Base-by-base conservation (phyloP, 1,140 invertebrate species). In the Teleogryllus occipitalis region DNA sequence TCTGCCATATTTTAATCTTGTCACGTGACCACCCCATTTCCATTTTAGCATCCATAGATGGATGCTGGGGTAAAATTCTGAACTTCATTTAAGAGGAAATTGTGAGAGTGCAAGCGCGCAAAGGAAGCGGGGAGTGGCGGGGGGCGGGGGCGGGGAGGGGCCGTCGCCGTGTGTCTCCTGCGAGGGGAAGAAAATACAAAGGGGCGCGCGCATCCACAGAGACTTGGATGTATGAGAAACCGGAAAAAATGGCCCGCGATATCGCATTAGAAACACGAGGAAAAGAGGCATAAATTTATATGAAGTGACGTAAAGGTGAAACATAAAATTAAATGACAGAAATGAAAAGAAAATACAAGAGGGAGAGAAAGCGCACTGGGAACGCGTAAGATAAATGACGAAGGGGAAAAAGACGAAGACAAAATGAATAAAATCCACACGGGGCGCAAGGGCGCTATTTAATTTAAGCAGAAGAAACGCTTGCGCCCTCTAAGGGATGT, bases 251-350 rank as follows among this genome's bases (percentile, higher is more conserved):
- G 54, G 54, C 10, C 54, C 54, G 18, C 54, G 54, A 10, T 18
- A 65, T 65, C 54, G 10, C 7, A 65, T 65, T 65, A 65, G 18
- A 65, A 18, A 18, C 10, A 10, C 10, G 7, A 65, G 54, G 18
- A 65, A 65, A 18, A 18, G 54, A 65, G 10, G 18, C 54, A 65
- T 65, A 65, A 65, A 65, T 65, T 65, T 65, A 65, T 65, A 65
- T 18, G 2, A 65, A 18, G 54, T 65, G 54, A 14, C 54, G 54
- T 65, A 65, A 65, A 65, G 54, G 18, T 65, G 54, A 65, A 65
- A 65, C 18, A 65, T 65, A 65, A 65, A 65, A 65, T 65, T 65
- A 65, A 65, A 65, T 65, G 54, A 65, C 54, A 65, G 54, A 65
- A 65, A 65, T 65, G 54, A 65, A 65, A 65, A 65, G 54, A 65